A percentile compares a stretch with the other conserved stretches of the same genome.
phyloP scores from a whole-genome alignment of 2,113 vertebrate species.

The Aptenodytes patagonicus region DNA sequence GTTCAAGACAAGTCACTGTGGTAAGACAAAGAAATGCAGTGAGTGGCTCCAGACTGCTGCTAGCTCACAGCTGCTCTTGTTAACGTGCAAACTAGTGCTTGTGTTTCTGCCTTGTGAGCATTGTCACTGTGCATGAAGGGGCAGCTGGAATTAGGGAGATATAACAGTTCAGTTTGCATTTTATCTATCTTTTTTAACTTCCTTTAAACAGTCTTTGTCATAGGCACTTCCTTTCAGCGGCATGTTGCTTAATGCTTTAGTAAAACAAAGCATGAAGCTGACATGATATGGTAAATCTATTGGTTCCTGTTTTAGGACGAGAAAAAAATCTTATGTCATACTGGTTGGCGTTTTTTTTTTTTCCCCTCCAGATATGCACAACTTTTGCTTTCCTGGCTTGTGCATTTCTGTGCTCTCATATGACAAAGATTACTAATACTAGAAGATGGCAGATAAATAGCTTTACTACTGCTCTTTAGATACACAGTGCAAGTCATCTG shows the following conservation, averaged over 20 bases:
- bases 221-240: neutral
- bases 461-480: neutral
- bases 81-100: neutral
- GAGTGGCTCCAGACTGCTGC: neutral
- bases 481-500: neutral
- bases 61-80: neutral
- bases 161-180: neutral
- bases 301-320: neutral
- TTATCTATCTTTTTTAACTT: neutral
- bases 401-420: neutral
- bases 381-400: neutral
- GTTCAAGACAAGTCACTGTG: neutral
- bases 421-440: neutral
- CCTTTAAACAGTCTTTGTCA: neutral
- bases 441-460: neutral
- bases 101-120: neutral
- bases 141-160: neutral
- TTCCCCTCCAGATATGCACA: neutral
- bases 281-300: neutral
- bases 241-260: neutral
- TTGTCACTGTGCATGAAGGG: neutral
- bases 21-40: neutral
- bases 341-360: neutral
- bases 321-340: neutral
- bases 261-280: neutral